Evolutionary conservation across 2,113 vertebrate genomes (phyloP).

Genomic region (Dipodomys merriami): DNA sequence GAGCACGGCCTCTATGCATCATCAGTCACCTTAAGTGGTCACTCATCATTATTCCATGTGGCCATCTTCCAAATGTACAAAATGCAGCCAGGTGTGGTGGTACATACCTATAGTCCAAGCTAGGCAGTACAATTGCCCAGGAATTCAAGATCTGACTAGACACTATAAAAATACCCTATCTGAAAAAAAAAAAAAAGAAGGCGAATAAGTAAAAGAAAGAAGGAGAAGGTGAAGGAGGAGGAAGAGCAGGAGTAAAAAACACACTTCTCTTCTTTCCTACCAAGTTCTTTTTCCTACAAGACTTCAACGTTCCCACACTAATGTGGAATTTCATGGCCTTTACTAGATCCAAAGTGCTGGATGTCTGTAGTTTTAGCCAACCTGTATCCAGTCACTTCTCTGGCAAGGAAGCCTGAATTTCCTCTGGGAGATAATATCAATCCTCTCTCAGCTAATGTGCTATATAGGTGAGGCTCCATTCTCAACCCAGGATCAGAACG

Average conservation of each 20-base stretch:
- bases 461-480: background rate
- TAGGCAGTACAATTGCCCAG: background rate
- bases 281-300: background rate
- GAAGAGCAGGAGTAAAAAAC: no score
- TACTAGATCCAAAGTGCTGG: background rate
- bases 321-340: background rate
- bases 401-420: background rate
- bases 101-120: background rate
- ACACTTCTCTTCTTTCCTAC: background rate
- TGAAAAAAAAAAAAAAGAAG: background rate
- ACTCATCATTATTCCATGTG: background rate
- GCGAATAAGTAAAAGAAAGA: background rate
- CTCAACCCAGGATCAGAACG: background rate
- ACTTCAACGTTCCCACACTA: background rate
- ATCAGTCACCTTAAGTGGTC: background rate
- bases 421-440: background rate
- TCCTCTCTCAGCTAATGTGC: background rate
- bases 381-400: background rate
- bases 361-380: background rate
- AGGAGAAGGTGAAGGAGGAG: no score
- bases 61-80: background rate
- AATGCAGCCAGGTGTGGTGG: background rate
- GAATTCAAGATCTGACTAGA: background rate
- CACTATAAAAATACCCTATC: background rate
- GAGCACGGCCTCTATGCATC: background rate